Percentiles rank a stretch among this genome's conserved stretches.
These are phyloP conservation scores for Drosophila subsilvestris DNA, from an alignment of 2,888 invertebrate species.

Conservation along the genomic window DNA sequence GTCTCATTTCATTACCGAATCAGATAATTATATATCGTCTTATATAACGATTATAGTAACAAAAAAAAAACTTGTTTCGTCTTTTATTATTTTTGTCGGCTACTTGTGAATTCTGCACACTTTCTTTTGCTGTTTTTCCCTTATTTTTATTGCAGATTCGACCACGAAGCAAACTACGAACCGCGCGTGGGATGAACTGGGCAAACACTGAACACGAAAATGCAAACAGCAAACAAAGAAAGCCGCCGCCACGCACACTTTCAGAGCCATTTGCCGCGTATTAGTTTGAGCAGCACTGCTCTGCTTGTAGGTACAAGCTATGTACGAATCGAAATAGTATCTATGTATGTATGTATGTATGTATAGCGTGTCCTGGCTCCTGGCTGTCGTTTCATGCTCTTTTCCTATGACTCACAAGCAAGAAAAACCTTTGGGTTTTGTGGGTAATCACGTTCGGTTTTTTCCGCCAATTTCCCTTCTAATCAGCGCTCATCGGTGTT, in stretches of 20 bases:
- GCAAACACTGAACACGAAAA: slow-evolving; percentile 58
- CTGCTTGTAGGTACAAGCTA: slow-evolving; percentile 4
- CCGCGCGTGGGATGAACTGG: slow-evolving; percentile 62
- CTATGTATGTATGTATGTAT: slow-evolving; percentile 12
- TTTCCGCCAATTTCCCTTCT: slow-evolving; percentile 66
- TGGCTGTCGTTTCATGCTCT: slow-evolving; percentile 45
- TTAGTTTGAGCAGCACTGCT: slow-evolving; percentile 27
- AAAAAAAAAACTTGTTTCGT: slow-evolving; percentile 45
- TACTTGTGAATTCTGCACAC: slow-evolving; percentile 71
- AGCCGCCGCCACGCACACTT: slow-evolving; percentile 56
- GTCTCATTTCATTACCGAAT: slow-evolving; percentile 63
- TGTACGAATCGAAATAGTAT: slow-evolving; percentile 1
- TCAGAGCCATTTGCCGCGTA: slow-evolving; percentile 28
- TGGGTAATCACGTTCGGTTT: slow-evolving; percentile 77
- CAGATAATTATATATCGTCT: slow-evolving; percentile 49
- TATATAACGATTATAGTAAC: slow-evolving; percentile 48
- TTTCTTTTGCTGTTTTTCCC: slow-evolving; percentile 42
- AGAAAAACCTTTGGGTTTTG: slow-evolving; percentile 61
- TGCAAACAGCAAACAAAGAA: slow-evolving; percentile 44
- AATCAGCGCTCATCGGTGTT: slow-evolving; percentile 54
- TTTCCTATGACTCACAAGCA: slow-evolving; percentile 57
- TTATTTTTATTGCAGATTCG: slow-evolving; percentile 47
- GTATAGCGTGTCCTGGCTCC: slow-evolving; percentile 56
- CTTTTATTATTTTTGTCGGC: slow-evolving; percentile 16
- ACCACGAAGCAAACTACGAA: slow-evolving; percentile 49